Evolutionary conservation across 2,888 invertebrate species (phyloP).

Genomic region (Seira musarum): DNA sequence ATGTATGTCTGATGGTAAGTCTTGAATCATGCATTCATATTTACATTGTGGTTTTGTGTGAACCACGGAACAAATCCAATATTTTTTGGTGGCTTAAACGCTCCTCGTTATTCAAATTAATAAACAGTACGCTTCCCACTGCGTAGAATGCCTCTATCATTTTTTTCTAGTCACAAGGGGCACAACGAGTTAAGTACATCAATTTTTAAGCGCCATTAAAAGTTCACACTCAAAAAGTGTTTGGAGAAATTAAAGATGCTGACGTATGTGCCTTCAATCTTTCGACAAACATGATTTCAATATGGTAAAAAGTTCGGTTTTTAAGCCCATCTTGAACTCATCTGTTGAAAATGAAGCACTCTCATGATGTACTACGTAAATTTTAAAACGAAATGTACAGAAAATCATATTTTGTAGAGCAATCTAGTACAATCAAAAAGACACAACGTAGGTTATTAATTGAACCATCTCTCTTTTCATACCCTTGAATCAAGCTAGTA

Average conservation of each 20-base stretch:
- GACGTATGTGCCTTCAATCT: background rate
- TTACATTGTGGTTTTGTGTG: background rate
- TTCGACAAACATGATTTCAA: background rate
- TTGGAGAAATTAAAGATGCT: conserved; percentile 12
- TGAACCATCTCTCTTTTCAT: background rate
- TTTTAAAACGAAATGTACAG: background rate
- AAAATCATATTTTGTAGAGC: too few relatives aligned
- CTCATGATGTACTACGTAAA: background rate
- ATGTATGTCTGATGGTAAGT: too few relatives aligned
- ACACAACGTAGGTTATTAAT: background rate
- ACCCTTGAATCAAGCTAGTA: too few relatives aligned
- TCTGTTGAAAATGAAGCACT: conserved; percentile 39
- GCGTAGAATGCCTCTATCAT: too few relatives aligned
- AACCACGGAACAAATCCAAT: too few relatives aligned
- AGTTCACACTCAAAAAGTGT: conserved; percentile 42
- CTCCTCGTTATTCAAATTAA: too few relatives aligned
- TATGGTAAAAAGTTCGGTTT: background rate
- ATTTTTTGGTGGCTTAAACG: too few relatives aligned
- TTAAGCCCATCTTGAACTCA: conserved; percentile 49
- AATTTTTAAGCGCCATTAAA: conserved; percentile 29
- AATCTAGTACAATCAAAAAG: conserved; percentile 11
- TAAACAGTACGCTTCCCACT: too few relatives aligned
- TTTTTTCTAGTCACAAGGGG: background rate
- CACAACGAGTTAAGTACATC: background rate
- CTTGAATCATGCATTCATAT: background rate